Conservation (phyloP, 2,797 vertebrate species). For the Rhadinocentrus ornatus region DNA sequence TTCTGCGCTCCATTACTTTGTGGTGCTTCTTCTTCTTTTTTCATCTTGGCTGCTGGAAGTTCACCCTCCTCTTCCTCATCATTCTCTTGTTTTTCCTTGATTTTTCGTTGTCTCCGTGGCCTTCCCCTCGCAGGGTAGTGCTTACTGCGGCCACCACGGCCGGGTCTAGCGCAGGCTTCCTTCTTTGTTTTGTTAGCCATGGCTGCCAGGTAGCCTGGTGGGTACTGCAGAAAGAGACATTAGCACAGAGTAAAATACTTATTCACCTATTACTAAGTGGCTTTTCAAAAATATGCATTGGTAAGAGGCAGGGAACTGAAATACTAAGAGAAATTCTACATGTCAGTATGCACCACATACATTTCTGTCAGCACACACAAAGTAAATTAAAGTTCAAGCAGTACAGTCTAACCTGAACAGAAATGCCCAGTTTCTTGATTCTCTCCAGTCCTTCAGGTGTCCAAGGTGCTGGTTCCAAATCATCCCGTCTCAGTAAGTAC, state of each 20-base stretch:
- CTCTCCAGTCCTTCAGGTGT: slow-evolving; percentile 94
- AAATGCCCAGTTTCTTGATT: slow-evolving; percentile 92
- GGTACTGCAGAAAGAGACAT: slow-evolving; percentile 84
- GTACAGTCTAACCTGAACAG: slow-evolving; percentile 88
- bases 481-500: slow-evolving; percentile 95
- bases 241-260: background rate
- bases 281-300: background rate
- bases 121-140: slow-evolving; percentile 84
- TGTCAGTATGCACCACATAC: background rate
- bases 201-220: slow-evolving; percentile 93
- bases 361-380: background rate
- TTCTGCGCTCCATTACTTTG: slow-evolving; percentile 81
- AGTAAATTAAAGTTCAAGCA: background rate
- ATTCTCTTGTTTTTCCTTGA: slow-evolving; percentile 74
- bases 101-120: slow-evolving; percentile 72
- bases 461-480: slow-evolving; percentile 96
- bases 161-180: slow-evolving; percentile 80
- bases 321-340: background rate
- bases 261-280: background rate
- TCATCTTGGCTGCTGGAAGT: slow-evolving; percentile 42
- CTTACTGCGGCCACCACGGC: slow-evolving; percentile 80
- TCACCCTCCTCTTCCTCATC: slow-evolving; percentile 64
- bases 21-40: slow-evolving; percentile 53
- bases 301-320: background rate
- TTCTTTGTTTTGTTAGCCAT: slow-evolving; percentile 97